Conservation (phyloP, 2,888 invertebrate species). For the Orchesella flavescens region DNA sequence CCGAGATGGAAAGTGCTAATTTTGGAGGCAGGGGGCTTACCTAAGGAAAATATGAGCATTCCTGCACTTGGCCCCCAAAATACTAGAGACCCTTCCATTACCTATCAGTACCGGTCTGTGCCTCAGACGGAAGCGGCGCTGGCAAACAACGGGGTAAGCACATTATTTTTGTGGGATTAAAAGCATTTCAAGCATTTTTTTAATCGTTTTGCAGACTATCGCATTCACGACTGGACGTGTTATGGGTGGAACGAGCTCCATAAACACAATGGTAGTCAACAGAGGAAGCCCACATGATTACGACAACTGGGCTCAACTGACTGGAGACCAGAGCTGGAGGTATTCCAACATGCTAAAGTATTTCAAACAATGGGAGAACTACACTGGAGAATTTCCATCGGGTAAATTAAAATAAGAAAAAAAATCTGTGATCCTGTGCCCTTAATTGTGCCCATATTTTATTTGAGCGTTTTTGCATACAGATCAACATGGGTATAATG, state of each 20-base stretch:
- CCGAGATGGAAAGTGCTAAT: not conserved
- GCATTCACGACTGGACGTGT: not conserved
- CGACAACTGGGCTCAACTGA: constrained; percentile 28
- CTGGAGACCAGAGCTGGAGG: constrained; percentile 88
- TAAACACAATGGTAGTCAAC: constrained; percentile 32
- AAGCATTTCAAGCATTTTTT: not conserved
- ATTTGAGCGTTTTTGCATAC: not conserved
- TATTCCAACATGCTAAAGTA: constrained; percentile 86
- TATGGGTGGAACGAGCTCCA: constrained; percentile 21
- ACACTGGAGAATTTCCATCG: constrained; percentile 73
- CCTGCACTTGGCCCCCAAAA: not conserved
- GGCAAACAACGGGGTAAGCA: not conserved
- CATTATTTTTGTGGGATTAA: not conserved
- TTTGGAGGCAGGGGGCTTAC: constrained; percentile 10
- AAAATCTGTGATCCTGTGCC: not conserved
- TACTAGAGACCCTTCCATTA: not conserved
- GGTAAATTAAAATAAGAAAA: not conserved
- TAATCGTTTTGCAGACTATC: not conserved
- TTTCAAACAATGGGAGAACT: constrained; percentile 79
- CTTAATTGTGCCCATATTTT: not conserved
- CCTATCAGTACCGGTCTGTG: not conserved
- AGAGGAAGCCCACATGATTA: constrained; percentile 36
- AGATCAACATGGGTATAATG: constrained; percentile 50
- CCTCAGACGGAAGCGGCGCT: not conserved
- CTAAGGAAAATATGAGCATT: not conserved